Conservation (phyloP, 2,113 vertebrate genomes). For the Nycticebus coucang region DNA sequence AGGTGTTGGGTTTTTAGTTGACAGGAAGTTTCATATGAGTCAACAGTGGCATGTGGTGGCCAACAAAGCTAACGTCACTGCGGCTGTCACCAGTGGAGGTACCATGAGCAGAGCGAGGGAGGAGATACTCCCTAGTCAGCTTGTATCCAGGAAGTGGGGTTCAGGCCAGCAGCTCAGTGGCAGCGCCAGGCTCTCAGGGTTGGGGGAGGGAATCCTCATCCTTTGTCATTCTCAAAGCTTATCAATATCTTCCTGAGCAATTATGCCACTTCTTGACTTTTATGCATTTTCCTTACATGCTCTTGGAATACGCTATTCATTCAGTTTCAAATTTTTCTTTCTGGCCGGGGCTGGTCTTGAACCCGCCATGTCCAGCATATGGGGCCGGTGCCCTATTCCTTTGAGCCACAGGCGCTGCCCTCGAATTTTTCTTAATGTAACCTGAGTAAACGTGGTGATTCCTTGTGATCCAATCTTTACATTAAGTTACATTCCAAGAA, state of each 20-base stretch:
- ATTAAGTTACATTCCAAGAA: not conserved
- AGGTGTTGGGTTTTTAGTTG: slow-evolving; percentile 43
- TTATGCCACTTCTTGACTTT: not conserved
- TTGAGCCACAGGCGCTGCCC: no score
- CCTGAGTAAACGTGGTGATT: not conserved
- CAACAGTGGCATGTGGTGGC: slow-evolving; percentile 15
- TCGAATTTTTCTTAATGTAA: not conserved
- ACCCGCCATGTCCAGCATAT: no score
- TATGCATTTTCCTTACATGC: not conserved
- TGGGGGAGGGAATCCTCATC: not conserved
- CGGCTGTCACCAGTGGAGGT: not conserved
- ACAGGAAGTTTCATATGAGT: slow-evolving; percentile 71
- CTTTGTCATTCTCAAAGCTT: not conserved
- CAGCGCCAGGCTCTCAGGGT: not conserved
- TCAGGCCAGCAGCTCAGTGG: not conserved
- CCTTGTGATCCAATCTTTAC: not conserved
- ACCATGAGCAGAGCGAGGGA: not conserved
- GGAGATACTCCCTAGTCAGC: not conserved
- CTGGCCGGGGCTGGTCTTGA: no score
- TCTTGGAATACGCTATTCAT: not conserved
- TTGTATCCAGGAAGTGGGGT: not conserved
- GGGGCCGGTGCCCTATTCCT: no score
- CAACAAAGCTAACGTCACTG: not conserved
- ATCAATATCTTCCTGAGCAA: not conserved
- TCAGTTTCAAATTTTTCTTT: not conserved